Evolutionary conservation across 92 coral and sea anemone genomes (phyloP), one percentile per base, ranked within the genome.

Genomic region (Metridium senile): DNA sequence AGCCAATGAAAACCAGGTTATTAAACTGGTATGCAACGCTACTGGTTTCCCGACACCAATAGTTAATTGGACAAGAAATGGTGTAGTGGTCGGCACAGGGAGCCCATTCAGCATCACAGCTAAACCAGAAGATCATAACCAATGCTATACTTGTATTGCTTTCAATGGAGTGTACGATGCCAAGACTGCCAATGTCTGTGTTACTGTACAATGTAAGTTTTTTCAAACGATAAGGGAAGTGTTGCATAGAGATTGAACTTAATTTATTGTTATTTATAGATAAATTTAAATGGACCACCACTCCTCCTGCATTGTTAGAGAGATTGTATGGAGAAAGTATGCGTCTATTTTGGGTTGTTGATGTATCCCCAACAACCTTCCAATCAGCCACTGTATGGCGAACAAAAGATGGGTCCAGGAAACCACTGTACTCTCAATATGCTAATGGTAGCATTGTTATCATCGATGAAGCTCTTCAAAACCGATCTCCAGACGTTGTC

Each of bases 41-140:
- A 68, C 66, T 33, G 83, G 80, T 32, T 26, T 56, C 54, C 80
- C 88, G 39, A 51, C 75, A n/a, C 88, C 88, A 39, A 43, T 21
- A 20, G 11, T 84, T n/a, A 84, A 46, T 47, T 84, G 88, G 88
- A 84, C 74, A 32, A 78, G 73, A 75, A 61, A 62, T 45, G 80
- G 39, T 13, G 58, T 45, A 1, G 20, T 21, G n/a, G 35, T 75
- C 9, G 70, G 80, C 30, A 59, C 68, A 45, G 80, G 71, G 25
- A 39, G 16, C 6, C 53, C 59, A 18, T 39, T 31, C 34, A 59
- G 23, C 11, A 59, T 62, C 25, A 21, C 19, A 9, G 70, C 66
- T 9, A 39, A 25, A 17, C 0, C 29, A 0, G 35, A 26, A 61
- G 66, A 59, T 27, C 31, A 75, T 47, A 45, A 62, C 2, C 31